These are phyloP conservation scores for Heterohyrax brucei DNA, from an alignment of 2,797 vertebrate genomes.

Conservation along the genomic window DNA sequence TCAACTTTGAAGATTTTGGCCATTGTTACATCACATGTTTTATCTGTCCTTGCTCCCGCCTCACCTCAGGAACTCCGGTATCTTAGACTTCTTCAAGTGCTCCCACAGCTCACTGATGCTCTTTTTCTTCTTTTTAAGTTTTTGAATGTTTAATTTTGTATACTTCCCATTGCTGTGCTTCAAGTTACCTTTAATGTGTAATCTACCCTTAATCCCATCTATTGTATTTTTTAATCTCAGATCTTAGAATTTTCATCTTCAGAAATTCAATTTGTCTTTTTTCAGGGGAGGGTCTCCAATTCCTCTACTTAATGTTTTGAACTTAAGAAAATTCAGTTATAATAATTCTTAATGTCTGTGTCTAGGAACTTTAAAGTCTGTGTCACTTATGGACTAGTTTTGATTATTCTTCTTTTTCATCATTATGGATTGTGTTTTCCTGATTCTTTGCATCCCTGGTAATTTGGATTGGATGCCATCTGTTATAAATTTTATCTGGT, in stretches of 20 bases:
- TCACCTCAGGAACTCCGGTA: neutral
- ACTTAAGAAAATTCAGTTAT: neutral
- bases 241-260: constrained; percentile 39
- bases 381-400: neutral
- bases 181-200: neutral
- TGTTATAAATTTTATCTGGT: constrained; percentile 19
- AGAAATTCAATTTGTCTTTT: neutral
- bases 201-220: neutral
- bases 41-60: neutral
- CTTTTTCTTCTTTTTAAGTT: neutral
- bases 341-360: neutral
- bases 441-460: neutral
- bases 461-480: constrained; percentile 11
- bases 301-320: neutral
- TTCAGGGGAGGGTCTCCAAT: neutral
- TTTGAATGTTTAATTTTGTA: constrained; percentile 4
- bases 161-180: neutral
- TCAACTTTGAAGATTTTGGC: neutral
- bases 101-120: neutral
- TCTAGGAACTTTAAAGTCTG: constrained; percentile 3
- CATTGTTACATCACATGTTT: neutral
- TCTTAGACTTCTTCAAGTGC: neutral
- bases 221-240: constrained; percentile 2
- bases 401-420: neutral
- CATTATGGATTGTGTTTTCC: neutral